Evolutionary conservation across 2,797 vertebrate species (phyloP).

Genomic region (Lycodopsis pacificus): DNA sequence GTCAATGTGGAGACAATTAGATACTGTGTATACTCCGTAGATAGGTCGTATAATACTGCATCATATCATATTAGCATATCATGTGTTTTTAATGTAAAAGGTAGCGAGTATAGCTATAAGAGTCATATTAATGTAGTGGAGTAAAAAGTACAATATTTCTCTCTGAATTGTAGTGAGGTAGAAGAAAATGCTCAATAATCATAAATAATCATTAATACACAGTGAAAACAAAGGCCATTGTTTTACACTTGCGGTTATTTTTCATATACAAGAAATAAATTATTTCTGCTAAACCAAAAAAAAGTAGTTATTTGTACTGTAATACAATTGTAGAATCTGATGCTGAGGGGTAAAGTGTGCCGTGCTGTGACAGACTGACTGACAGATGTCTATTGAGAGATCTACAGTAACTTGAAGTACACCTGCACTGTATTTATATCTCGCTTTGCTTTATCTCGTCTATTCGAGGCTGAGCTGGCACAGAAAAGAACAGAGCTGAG

Average conservation of each 20-base stretch:
- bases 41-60: too few species aligned
- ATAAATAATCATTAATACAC: not conserved
- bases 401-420: conserved; percentile 20
- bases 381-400: not conserved
- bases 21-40: not conserved
- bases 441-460: conserved; percentile 24
- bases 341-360: not conserved
- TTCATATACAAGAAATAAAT: not conserved
- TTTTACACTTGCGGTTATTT: not conserved
- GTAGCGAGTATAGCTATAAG: not conserved
- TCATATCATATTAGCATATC: not conserved
- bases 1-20: not conserved
- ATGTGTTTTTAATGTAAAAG: not conserved
- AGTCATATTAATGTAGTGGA: not conserved
- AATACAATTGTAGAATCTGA: not conserved
- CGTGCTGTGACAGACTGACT: not conserved
- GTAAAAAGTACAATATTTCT: not conserved
- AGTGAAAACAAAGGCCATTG: not conserved
- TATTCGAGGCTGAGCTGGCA: conserved; percentile 62
- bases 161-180: not conserved
- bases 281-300: not conserved
- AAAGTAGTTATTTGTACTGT: not conserved
- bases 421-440: conserved; percentile 40
- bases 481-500: conserved; percentile 25
- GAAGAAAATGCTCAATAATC: not conserved